These are phyloP conservation scores for Catostylus mosaicus DNA, from an alignment of 30 jellyfish, hydroid and myxozoan species.

Conservation along the genomic window DNA sequence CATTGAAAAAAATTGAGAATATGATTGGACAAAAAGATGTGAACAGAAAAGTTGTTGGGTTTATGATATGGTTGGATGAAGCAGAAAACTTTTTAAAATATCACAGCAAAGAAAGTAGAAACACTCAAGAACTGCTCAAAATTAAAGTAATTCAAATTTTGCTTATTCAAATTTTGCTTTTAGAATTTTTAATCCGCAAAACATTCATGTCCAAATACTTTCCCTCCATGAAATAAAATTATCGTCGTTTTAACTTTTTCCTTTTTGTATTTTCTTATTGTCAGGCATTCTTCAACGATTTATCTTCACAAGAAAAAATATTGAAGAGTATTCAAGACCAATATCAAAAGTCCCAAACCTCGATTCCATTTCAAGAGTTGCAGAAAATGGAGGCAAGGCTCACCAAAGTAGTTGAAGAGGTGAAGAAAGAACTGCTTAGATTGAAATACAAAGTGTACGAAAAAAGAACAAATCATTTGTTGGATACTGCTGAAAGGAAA, in stretches of 20 bases:
- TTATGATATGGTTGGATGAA: slow-evolving; percentile 58
- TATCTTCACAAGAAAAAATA: slow-evolving; percentile 9
- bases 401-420: background rate
- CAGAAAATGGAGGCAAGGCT: slow-evolving; percentile 28
- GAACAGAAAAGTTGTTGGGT: background rate
- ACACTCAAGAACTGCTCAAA: slow-evolving; percentile 54
- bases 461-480: slow-evolving; percentile 40
- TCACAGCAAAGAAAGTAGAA: slow-evolving; percentile 50
- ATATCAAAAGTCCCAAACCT: background rate
- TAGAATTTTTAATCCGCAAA: no score
- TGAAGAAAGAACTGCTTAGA: slow-evolving; percentile 26
- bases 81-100: slow-evolving; percentile 59
- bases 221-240: background rate
- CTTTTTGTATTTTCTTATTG: background rate
- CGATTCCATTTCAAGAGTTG: slow-evolving; percentile 7
- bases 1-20: slow-evolving; percentile 6
- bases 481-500: slow-evolving; percentile 61
- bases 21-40: slow-evolving; percentile 15
- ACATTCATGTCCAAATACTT: no score
- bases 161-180: background rate
- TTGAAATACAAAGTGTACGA: slow-evolving; percentile 57
- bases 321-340: slow-evolving; percentile 11
- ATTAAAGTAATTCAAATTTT: slow-evolving; percentile 40
- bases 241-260: background rate
- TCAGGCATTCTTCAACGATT: slow-evolving; percentile 66